Evolutionary conservation across 2,888 invertebrate genomes (phyloP).

Genomic region (Bugulina stolonifera): DNA sequence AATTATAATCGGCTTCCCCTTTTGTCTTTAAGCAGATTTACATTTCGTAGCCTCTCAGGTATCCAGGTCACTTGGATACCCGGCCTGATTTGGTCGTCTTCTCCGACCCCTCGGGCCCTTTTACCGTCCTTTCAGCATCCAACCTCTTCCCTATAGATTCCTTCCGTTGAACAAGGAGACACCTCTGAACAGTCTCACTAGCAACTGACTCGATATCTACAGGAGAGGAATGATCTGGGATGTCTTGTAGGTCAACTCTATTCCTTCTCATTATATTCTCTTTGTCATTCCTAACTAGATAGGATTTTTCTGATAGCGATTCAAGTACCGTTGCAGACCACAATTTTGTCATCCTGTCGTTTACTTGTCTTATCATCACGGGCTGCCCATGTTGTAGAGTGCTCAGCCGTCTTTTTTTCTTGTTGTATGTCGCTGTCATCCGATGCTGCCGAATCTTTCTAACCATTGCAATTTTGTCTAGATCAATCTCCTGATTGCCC

Average conservation of each 20-base stretch:
- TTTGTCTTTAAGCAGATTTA: neutral
- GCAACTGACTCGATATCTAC: neutral
- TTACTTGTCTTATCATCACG: conserved; percentile 1
- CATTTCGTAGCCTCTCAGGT: neutral
- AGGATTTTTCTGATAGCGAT: neutral
- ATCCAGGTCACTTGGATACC: neutral
- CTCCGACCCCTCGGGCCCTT: neutral
- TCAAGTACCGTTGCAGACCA: neutral
- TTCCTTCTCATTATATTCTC: conserved; percentile 3
- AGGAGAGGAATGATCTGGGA: neutral
- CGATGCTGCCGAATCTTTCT: neutral
- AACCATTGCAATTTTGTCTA: neutral
- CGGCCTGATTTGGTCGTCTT: neutral
- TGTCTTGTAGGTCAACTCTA: conserved; percentile 4
- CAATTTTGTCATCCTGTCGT: neutral
- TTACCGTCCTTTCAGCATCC: neutral
- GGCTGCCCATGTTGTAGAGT: conserved; percentile 10
- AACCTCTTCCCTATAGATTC: neutral
- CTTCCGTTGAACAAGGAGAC: neutral
- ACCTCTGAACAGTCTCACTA: neutral
- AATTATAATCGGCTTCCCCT: neutral
- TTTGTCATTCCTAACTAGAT: neutral
- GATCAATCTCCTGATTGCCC: neutral
- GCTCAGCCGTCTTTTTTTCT: neutral
- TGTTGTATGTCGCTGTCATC: conserved; percentile 5